These are phyloP conservation scores for Microtus ochrogaster DNA, from an alignment of 2,113 vertebrate species.

Conservation along the genomic window DNA sequence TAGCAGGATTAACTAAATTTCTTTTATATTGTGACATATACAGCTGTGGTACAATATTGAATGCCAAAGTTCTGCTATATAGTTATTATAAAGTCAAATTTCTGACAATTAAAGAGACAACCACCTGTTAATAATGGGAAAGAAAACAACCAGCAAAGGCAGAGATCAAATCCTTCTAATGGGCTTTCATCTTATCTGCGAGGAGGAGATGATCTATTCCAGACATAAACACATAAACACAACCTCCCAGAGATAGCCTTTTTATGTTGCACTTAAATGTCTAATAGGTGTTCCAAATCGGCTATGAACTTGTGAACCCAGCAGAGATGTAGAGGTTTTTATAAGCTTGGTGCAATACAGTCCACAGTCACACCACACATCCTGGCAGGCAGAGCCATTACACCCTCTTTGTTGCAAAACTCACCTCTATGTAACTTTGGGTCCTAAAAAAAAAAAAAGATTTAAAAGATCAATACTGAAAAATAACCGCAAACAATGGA, in stretches of 20 bases:
- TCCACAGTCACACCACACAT: background rate
- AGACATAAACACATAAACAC: slow-evolving; percentile 46
- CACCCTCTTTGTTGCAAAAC: background rate
- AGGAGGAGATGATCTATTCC: slow-evolving; percentile 58
- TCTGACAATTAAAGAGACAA: slow-evolving; percentile 28
- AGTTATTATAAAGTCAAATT: slow-evolving; percentile 21
- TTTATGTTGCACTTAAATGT: slow-evolving; percentile 72
- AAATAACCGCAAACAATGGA: background rate
- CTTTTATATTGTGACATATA: slow-evolving; percentile 5
- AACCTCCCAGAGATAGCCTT: slow-evolving; percentile 43
- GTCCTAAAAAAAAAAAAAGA: background rate
- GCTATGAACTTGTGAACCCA: slow-evolving; percentile 76
- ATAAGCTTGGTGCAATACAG: background rate
- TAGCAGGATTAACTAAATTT: background rate
- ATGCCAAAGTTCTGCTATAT: background rate
- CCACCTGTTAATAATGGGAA: background rate
- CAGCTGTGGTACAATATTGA: background rate
- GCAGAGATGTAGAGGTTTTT: background rate
- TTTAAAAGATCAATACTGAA: slow-evolving; percentile 8
- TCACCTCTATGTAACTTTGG: background rate
- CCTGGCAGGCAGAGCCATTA: background rate
- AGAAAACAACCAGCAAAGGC: slow-evolving; percentile 7
- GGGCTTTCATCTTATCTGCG: slow-evolving; percentile 38
- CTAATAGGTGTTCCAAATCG: slow-evolving; percentile 60
- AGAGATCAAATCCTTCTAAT: slow-evolving; percentile 58